phyloP scores from a whole-genome alignment of 1,140 invertebrate species.

The Reticulitermes speratus region DNA sequence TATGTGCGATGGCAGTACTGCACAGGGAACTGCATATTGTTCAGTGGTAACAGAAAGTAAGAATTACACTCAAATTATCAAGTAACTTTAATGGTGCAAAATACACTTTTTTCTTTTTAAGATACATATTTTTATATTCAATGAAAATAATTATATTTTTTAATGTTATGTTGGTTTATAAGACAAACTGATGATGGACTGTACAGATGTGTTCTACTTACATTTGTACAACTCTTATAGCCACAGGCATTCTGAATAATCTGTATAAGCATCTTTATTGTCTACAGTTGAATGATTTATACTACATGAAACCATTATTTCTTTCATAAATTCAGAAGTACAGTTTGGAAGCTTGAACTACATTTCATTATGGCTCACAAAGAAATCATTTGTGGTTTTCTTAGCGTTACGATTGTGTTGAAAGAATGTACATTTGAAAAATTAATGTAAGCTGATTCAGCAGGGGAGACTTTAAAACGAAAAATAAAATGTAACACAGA shows the following conservation, averaged over 20 bases:
- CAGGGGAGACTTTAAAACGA: too few species aligned
- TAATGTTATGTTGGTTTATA: neutral
- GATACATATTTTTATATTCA: neutral
- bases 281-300: neutral
- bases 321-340: neutral
- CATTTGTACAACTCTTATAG: neutral
- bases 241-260: neutral
- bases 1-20: too few species aligned
- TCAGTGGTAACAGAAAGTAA: neutral
- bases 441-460: too few species aligned
- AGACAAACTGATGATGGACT: neutral
- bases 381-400: too few species aligned
- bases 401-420: too few species aligned
- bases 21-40: too few species aligned
- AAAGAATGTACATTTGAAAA: too few species aligned
- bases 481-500: too few species aligned
- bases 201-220: neutral
- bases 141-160: neutral
- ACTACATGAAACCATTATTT: neutral
- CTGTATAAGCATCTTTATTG: neutral
- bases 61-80: neutral
- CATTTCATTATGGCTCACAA: neutral
- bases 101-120: neutral
- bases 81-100: slow-evolving; percentile 2
- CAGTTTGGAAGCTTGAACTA: neutral